Evolutionary conservation across 2,113 vertebrate genomes (phyloP).

Genomic region (Otocyon megalotis): DNA sequence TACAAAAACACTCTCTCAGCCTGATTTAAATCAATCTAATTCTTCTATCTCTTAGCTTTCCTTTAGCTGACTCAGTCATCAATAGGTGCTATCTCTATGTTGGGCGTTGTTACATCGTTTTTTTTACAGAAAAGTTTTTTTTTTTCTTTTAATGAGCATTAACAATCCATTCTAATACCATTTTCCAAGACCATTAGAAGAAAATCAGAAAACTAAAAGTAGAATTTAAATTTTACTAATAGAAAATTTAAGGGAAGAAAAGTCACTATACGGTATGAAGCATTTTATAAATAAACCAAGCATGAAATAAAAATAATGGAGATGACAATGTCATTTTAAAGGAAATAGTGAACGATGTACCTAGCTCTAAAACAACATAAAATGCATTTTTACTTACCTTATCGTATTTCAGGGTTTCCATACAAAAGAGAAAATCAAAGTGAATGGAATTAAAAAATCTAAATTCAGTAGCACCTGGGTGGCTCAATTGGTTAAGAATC

Average conservation of each 20-base stretch:
- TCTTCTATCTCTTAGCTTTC: neutral
- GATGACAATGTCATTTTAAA: neutral
- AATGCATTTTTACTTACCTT: neutral
- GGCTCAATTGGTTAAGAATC: no score
- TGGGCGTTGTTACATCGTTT: neutral
- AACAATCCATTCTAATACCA: neutral
- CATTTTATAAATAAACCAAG: slow-evolving; percentile 34
- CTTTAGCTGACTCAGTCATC: neutral
- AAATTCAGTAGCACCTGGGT: neutral
- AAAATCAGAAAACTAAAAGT: slow-evolving; percentile 40
- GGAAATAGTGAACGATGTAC: neutral
- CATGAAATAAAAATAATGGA: slow-evolving; percentile 60
- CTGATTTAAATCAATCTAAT: neutral
- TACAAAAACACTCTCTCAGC: neutral
- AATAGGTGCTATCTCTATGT: neutral
- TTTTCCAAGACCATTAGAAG: slow-evolving; percentile 47
- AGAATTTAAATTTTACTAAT: slow-evolving; percentile 35
- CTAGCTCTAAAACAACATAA: neutral
- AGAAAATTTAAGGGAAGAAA: slow-evolving; percentile 45
- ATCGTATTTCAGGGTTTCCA: neutral
- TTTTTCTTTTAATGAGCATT: slow-evolving; percentile 3
- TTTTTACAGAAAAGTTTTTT: neutral
- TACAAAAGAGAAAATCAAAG: slow-evolving; percentile 7
- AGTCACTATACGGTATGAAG: neutral
- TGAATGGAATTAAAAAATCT: neutral